These are phyloP conservation scores for Chironomus tepperi DNA, from an alignment of 1,140 invertebrate species.

Conservation along the genomic window DNA sequence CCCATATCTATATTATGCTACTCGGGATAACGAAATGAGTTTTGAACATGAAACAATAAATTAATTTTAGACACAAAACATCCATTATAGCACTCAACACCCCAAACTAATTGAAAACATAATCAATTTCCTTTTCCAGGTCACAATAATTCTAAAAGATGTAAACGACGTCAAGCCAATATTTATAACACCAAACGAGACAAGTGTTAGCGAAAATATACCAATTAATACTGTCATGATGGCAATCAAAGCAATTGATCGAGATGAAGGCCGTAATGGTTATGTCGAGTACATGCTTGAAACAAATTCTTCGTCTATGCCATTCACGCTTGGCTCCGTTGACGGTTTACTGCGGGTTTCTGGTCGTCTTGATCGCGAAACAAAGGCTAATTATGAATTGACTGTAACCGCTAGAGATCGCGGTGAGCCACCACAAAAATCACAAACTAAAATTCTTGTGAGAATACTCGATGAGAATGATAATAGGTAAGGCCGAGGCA, in stretches of 20 bases:
- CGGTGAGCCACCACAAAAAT: constrained; percentile 71
- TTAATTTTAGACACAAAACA: too few species aligned
- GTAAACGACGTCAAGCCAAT: constrained; percentile 91
- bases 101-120: not conserved
- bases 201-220: constrained; percentile 74
- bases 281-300: constrained; percentile 80
- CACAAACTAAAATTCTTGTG: constrained; percentile 60
- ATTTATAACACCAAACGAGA: constrained; percentile 75
- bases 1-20: too few species aligned
- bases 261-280: constrained; percentile 87
- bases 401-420: constrained; percentile 77
- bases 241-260: constrained; percentile 82
- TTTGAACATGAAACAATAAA: too few species aligned
- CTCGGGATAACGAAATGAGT: too few species aligned
- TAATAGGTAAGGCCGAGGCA: constrained; percentile 45
- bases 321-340: constrained; percentile 76
- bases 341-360: constrained; percentile 79
- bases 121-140: constrained; percentile 46
- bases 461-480: constrained; percentile 86
- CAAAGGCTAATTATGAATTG: constrained; percentile 68
- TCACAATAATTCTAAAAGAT: constrained; percentile 79
- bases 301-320: constrained; percentile 45
- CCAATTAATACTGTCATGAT: constrained; percentile 83
- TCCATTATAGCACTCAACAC: too few species aligned
- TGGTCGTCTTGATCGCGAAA: constrained; percentile 76